Evolutionary conservation across 2,113 vertebrate genomes (phyloP).

Genomic region (Crotalus horridus): DNA sequence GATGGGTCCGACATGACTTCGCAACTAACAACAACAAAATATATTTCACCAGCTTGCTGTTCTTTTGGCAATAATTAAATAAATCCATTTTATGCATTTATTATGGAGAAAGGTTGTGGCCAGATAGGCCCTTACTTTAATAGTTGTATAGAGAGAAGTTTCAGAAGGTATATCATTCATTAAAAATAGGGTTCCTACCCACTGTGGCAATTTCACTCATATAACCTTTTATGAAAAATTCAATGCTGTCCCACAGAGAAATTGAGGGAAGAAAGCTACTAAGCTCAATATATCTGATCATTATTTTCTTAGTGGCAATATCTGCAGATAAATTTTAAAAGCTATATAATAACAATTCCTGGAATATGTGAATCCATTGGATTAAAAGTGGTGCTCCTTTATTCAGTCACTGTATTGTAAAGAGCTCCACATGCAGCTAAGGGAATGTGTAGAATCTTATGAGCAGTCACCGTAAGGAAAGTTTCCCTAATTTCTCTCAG

Average conservation of each 20-base stretch:
- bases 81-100: background rate
- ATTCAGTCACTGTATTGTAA: background rate
- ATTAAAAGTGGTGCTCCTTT: background rate
- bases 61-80: background rate
- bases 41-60: background rate
- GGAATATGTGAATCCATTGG: background rate
- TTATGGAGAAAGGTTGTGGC: background rate
- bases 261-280: background rate
- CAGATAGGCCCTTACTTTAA: background rate
- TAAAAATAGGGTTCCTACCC: background rate
- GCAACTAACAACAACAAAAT: too few relatives aligned
- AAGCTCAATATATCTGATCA: background rate
- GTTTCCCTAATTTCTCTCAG: conserved; percentile 46
- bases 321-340: conserved; percentile 9
- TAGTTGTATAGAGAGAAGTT: background rate
- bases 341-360: background rate
- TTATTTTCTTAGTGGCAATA: background rate
- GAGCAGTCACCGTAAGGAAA: conserved; percentile 12
- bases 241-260: background rate
- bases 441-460: background rate
- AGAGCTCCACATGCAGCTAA: background rate
- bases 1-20: too few relatives aligned
- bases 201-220: background rate
- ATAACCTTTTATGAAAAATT: background rate
- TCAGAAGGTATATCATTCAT: background rate